Evolutionary conservation across 2,888 invertebrate genomes (phyloP).

Genomic region (Apocheima hispidaria): DNA sequence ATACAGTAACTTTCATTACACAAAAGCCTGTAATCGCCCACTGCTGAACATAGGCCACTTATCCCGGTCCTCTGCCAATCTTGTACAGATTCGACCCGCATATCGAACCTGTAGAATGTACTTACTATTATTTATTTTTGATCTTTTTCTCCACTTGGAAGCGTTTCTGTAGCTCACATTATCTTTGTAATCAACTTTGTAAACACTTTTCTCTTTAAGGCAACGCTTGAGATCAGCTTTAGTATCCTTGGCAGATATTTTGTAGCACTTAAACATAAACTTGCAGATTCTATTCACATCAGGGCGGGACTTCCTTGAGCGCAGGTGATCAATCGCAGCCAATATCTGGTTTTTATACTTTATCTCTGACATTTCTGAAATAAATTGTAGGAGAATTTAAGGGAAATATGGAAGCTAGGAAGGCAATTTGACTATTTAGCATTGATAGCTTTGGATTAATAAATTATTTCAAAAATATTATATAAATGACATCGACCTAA

Average conservation of each 20-base stretch:
- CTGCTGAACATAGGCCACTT: no score
- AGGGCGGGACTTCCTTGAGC: conserved; percentile 93
- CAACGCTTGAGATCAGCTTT: conserved; percentile 91
- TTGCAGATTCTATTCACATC: conserved; percentile 94
- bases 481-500: no score
- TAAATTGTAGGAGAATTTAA: no score
- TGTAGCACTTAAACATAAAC: conserved; percentile 91
- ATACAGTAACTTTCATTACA: no score
- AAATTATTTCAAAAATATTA: no score
- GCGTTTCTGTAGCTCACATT: conserved; percentile 94
- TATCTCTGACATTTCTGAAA: conserved; percentile 87
- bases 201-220: conserved; percentile 90
- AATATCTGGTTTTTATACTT: conserved; percentile 91
- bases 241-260: conserved; percentile 89
- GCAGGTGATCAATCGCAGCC: conserved; percentile 94
- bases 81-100: no score
- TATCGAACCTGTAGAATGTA: no score
- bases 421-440: no score
- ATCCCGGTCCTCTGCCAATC: no score
- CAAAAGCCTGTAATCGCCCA: no score
- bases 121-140: conserved; percentile 70
- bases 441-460: no score
- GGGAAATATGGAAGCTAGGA: no score
- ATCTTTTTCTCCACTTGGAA: conserved; percentile 88
- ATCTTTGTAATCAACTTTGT: conserved; percentile 95